Base-by-base conservation (phyloP, 2,797 vertebrate genomes). In the Telmatherina bonti region DNA sequence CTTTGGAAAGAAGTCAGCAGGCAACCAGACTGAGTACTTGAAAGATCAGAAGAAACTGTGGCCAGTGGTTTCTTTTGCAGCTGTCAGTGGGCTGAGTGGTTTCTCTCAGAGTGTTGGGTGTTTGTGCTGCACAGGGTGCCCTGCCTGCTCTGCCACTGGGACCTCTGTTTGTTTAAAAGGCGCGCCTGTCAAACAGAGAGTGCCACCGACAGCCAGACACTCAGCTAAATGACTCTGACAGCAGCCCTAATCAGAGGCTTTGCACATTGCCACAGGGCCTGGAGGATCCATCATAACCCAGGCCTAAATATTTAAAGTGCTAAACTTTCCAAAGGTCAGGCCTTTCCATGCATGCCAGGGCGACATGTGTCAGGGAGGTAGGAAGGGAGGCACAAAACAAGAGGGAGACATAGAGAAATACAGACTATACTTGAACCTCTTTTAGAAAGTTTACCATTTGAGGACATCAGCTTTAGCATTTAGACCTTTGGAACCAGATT, bases 221-320 rank as follows among this genome's bases (percentile, higher is more conserved):
- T 86, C 67, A 56, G 90, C 90, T 94, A 92, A 92, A 93, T 91
- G 87, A 91, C 91, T 90, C 89, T 89, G 93, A 94, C 93, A 93
- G 91, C 89, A 85, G 79, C 85, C 85, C 92, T 94, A 94, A 94
- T 95, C 94, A 94, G 93, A 93, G 91, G 86, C 90, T 93, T 93
- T 86, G 74, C 92, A 92, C 91, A 91, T 92, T 93, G 91, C 93
- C 88, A 82, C 86, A 62, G 92, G 88, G 89, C 93, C 93, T 90
- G 89, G 89, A 93, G 92, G 93, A 94, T 94, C 91, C 93, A 94
- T 94, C 93, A 94, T 93, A 94, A 94, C 89, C 88, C 90, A 89
- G 93, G 93, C 92, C 92, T 94, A 95, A 95, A 95, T 95, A 95
- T 95, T 95, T 95, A 95, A 95, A 95, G 93, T 93, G 92, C 90